phyloP scores from a whole-genome alignment of 2,113 vertebrate genomes.

The Hypocryptadius cinnamomeus region DNA sequence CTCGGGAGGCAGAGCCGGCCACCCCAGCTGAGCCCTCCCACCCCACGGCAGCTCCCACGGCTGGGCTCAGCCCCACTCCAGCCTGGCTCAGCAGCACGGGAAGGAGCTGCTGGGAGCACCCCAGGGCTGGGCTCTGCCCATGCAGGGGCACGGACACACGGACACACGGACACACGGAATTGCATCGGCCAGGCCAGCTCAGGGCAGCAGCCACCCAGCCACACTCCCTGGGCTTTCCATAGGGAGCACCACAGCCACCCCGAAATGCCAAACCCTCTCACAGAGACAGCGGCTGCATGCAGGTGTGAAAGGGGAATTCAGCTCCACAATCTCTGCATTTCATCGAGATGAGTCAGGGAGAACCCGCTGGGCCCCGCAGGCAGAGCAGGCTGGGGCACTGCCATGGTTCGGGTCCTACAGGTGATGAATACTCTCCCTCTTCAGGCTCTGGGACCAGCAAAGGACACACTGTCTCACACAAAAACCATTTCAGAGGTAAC shows the following conservation, averaged over 20 bases:
- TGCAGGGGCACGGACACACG: not conserved
- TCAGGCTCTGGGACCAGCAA: not conserved
- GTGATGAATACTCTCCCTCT: not conserved
- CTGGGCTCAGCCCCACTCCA: not conserved
- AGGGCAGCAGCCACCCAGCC: not conserved
- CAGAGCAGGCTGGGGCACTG: rapidly evolving
- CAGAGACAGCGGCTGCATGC: rapidly evolving
- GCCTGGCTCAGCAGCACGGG: rapidly evolving
- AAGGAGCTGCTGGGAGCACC: rapidly evolving
- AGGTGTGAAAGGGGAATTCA: not conserved
- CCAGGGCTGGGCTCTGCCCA: not conserved
- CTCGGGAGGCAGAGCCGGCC: not conserved
- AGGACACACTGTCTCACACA: not conserved
- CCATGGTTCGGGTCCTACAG: not conserved
- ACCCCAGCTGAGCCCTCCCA: not conserved
- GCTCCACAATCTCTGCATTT: not conserved
- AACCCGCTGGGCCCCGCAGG: rapidly evolving
- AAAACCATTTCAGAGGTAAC: not conserved
- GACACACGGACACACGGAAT: not conserved
- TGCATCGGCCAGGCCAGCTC: too few species aligned
- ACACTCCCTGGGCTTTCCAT: rapidly evolving
- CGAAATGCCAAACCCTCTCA: rapidly evolving
- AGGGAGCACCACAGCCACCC: not conserved
- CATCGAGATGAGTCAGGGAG: not conserved
- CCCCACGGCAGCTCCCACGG: not conserved